Evolutionary conservation across 2,888 invertebrate species (phyloP), one percentile per base, ranked within the genome.

Genomic region (Hecatera dysodea): DNA sequence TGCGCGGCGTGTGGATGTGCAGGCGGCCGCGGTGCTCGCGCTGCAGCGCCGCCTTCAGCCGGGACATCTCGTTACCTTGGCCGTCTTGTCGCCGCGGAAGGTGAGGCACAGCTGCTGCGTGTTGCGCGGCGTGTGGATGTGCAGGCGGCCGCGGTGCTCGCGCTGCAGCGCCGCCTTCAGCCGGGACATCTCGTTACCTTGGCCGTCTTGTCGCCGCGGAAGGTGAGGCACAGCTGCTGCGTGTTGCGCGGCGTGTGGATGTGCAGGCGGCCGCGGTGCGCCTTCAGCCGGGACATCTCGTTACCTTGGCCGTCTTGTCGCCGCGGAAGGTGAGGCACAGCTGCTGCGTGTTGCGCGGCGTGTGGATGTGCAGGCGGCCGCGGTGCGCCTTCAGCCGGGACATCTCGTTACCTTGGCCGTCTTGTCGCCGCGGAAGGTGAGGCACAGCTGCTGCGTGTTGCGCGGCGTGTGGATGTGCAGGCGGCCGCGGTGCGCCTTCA

Each of bases 11-110:
- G 44, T 44, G 44, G 24, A 24, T 52, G 7, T 24, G 24, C 88
- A 99, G 98, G 42, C 97, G 97, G 5, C 98, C 98, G 92, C 99
- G 98, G 90, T 39, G 39, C 39, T 39, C 11, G 8, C 8, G 39
- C 39, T 39, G 39, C 39, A 39, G 39, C 11, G 29, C 29, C 29
- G 29, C 29, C 29, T 29, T 29, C 4, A 29, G 29, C 4, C 29
- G 8, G 6, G 12, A 11, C 11, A 39, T 39, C 11, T 11, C 12
- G 39, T 8, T 99, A 99, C 92, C 44, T 44, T 44, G 44, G 44
- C 44, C 4, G 44, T 44, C 44, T 44, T 44, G 44, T 44, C 44
- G 1, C 44, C 44, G 44, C 44, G 44, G 44, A 44, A 44, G 44
- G 44, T 44, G 44, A 44, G 44, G 19, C 44, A 99, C 99, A 29